A percentile compares a stretch with the other conserved stretches of the same genome.
Evolutionary conservation across 1,140 invertebrate genomes (phyloP).

Genomic region (Drosophila santomea): DNA sequence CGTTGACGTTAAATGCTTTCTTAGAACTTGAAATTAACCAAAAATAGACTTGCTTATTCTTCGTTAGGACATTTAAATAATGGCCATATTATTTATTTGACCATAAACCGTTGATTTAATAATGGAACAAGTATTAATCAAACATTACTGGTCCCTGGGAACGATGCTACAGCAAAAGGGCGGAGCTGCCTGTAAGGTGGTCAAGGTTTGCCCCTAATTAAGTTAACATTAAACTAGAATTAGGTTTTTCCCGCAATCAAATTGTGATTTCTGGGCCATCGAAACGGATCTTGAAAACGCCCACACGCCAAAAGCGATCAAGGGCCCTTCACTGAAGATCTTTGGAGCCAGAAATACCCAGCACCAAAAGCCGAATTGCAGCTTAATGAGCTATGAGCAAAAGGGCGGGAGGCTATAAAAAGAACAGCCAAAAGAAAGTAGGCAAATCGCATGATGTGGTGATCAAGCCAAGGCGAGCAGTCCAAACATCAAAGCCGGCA

Average conservation of each 20-base stretch:
- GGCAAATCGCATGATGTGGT: constrained; percentile 21
- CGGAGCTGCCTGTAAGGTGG: constrained; percentile 13
- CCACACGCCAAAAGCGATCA: constrained; percentile 32
- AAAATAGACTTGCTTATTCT: constrained; percentile 41
- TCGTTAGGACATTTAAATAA: constrained; percentile 28
- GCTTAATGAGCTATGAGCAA: constrained; percentile 37
- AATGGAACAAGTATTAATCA: constrained; percentile 31
- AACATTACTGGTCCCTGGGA: constrained; percentile 25
- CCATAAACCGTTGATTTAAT: constrained; percentile 46
- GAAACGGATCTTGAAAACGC: constrained; percentile 52
- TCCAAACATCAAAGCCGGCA: constrained; percentile 54
- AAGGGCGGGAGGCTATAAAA: constrained; percentile 28
- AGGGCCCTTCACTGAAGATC: constrained; percentile 42
- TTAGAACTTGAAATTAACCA: constrained; percentile 58
- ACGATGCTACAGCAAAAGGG: constrained; percentile 35
- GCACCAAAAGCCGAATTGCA: constrained; percentile 29
- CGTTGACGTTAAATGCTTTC: constrained; percentile 61
- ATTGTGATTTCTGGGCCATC: constrained; percentile 35
- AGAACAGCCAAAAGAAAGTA: constrained; percentile 33
- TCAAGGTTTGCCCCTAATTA: constrained; percentile 54
- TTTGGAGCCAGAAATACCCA: constrained; percentile 26
- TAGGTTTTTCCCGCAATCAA: constrained; percentile 47
- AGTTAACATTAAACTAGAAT: constrained; percentile 48
- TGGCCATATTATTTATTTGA: constrained; percentile 40
- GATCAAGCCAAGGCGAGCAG: constrained; percentile 25